A percentile compares a stretch with the other conserved stretches of the same genome.
phyloP scores from a whole-genome alignment of 2,797 vertebrate genomes.

The Anguilla megastoma region DNA sequence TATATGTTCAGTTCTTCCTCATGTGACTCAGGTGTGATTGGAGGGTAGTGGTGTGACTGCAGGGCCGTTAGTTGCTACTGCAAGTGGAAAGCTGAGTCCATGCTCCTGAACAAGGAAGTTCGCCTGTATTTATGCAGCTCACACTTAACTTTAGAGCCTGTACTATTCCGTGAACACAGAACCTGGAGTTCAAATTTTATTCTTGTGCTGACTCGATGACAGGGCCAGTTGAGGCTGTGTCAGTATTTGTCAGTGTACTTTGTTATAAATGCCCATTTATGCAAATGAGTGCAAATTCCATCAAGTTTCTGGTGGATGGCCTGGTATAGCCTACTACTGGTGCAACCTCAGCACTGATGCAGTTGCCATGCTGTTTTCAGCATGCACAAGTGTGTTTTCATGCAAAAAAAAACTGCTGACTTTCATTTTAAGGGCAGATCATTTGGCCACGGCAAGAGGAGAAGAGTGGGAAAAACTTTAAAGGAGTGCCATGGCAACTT shows the following conservation, averaged over 20 bases:
- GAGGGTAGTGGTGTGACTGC: neutral
- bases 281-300: neutral
- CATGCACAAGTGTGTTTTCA: neutral
- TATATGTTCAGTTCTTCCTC: neutral
- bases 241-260: neutral
- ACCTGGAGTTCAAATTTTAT: neutral
- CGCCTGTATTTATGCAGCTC: neutral
- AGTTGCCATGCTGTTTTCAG: neutral
- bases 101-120: neutral
- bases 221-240: neutral
- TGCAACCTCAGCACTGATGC: neutral
- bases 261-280: neutral
- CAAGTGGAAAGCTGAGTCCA: neutral
- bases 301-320: neutral
- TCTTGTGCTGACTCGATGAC: neutral
- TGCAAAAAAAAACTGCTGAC: neutral
- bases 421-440: neutral
- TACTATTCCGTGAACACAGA: neutral
- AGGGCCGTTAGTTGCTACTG: neutral
- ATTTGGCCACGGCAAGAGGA: neutral
- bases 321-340: neutral
- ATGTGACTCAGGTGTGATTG: neutral
- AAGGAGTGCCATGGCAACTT: too few relatives aligned
- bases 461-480: neutral
- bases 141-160: neutral